phyloP scores from a whole-genome alignment of 2,888 invertebrate genomes.

The Dione vanillae region DNA sequence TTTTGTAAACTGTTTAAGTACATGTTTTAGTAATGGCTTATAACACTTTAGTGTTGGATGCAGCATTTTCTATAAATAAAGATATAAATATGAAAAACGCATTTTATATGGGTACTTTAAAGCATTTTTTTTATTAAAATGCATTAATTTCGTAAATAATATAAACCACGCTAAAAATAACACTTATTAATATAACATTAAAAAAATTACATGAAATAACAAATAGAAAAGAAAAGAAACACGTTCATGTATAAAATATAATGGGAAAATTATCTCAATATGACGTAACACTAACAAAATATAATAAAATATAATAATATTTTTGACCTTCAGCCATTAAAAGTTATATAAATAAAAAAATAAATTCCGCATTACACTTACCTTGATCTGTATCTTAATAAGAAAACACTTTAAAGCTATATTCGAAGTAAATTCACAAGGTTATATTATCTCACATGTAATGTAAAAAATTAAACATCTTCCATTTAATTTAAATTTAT shows the following conservation, averaged over 20 bases:
- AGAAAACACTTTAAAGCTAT: neutral
- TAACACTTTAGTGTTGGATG: neutral
- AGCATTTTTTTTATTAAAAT: neutral
- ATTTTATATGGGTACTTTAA: no score
- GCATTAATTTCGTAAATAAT: neutral
- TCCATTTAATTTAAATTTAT: neutral
- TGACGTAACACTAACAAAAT: conserved; percentile 13
- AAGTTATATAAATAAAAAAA: neutral
- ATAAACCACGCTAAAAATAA: neutral
- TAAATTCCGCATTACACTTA: neutral
- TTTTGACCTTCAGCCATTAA: neutral
- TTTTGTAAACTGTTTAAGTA: conserved; percentile 4
- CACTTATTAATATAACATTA: neutral
- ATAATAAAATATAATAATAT: neutral
- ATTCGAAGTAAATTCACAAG: conserved; percentile 9
- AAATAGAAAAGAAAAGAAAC: neutral
- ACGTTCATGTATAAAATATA: neutral
- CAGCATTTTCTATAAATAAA: conserved; percentile 8
- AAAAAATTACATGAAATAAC: neutral
- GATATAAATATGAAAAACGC: neutral
- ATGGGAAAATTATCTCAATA: neutral
- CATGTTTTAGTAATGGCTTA: neutral
- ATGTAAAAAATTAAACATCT: neutral
- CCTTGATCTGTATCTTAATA: neutral
- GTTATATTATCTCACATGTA: conserved; percentile 18